Evolutionary conservation across 2,113 vertebrate genomes (phyloP).

Genomic region (Syngnathus floridae): DNA sequence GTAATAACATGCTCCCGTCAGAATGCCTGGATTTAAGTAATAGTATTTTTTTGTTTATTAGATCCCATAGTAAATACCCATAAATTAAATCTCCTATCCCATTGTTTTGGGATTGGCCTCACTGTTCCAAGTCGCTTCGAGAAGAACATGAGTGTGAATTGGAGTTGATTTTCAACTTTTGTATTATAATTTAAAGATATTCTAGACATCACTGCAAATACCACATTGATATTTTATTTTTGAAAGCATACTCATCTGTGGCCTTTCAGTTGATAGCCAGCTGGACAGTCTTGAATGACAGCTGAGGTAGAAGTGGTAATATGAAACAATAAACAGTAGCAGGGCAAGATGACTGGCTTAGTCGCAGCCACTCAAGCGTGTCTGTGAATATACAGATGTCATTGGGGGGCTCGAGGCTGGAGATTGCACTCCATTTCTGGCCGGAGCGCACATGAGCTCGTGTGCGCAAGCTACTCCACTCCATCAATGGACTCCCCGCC

Average conservation of each 20-base stretch:
- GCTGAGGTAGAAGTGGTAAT: constrained; percentile 6
- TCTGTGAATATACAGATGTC: constrained; percentile 11
- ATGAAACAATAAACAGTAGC: background rate
- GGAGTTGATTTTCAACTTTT: background rate
- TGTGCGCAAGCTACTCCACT: constrained; percentile 7
- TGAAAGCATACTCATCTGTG: constrained; percentile 7
- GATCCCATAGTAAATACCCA: background rate
- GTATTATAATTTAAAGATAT: background rate
- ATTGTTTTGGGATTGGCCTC: background rate
- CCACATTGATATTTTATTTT: constrained; percentile 9
- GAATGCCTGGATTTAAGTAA: background rate
- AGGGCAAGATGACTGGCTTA: constrained; percentile 8
- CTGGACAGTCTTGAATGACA: constrained; percentile 7
- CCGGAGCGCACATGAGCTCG: constrained; percentile 10
- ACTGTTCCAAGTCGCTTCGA: background rate
- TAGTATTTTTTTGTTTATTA: background rate
- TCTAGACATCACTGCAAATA: background rate
- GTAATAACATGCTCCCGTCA: background rate
- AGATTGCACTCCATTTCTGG: constrained; percentile 13
- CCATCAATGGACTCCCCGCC: constrained; percentile 10
- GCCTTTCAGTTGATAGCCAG: constrained; percentile 2
- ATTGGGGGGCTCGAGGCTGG: constrained; percentile 2
- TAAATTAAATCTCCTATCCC: background rate
- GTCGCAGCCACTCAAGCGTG: constrained; percentile 19
- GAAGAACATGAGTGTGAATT: background rate